Evolutionary conservation across 64 coral and sea anemone species (phyloP).

Genomic region (Stylophora pistillata): DNA sequence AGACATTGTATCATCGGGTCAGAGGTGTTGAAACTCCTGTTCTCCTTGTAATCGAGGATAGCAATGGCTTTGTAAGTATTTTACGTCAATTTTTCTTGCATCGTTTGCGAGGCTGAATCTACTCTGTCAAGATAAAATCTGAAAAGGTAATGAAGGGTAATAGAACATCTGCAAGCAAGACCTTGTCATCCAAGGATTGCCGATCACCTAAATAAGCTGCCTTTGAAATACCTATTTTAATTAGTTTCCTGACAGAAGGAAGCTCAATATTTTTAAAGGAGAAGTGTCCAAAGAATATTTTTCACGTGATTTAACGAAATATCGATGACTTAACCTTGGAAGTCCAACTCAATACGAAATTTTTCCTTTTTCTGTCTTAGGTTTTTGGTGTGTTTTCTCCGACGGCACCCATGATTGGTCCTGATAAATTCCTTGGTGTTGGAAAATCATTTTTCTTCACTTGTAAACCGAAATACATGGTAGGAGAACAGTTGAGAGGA

Average conservation of each 20-base stretch:
- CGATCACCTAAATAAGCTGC: too few relatives aligned
- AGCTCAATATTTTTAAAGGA: too few relatives aligned
- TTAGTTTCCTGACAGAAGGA: too few relatives aligned
- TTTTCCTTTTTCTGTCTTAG: neutral
- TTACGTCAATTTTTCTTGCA: neutral
- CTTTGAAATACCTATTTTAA: too few relatives aligned
- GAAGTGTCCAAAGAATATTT: too few relatives aligned
- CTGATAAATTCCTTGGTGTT: slow-evolving; percentile 50
- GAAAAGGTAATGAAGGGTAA: too few relatives aligned
- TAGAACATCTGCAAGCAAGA: too few relatives aligned
- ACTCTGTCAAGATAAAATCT: neutral
- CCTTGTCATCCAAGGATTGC: too few relatives aligned
- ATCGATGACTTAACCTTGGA: too few relatives aligned
- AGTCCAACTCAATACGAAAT: too few relatives aligned
- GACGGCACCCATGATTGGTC: slow-evolving; percentile 50
- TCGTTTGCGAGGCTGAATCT: neutral
- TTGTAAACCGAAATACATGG: slow-evolving; percentile 75
- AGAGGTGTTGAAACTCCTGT: slow-evolving; percentile 73
- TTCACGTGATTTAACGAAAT: too few relatives aligned
- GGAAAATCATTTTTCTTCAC: slow-evolving; percentile 83
- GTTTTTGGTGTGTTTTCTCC: slow-evolving; percentile 85
- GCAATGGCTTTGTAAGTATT: slow-evolving; percentile 62
- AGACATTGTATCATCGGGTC: slow-evolving; percentile 69
- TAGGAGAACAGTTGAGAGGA: neutral
- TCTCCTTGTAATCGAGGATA: slow-evolving; percentile 73